Conservation (phyloP, 2,888 invertebrate species). For the Corythucha ciliata region DNA sequence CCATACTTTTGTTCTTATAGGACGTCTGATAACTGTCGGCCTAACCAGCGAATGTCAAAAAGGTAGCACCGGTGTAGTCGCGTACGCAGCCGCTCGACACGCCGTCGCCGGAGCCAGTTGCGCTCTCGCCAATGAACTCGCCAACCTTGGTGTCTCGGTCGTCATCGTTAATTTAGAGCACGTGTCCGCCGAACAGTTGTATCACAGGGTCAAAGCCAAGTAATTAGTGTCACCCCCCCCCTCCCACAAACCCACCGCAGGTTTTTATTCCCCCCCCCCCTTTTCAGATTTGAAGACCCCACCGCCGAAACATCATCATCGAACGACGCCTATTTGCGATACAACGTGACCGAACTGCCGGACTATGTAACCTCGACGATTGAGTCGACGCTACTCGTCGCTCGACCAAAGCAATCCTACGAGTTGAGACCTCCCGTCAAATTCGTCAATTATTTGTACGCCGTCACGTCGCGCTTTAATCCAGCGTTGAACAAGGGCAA, state of each 20-base stretch:
- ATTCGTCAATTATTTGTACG: conserved; percentile 19
- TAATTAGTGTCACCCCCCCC: too few relatives aligned
- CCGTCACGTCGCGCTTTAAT: conserved; percentile 20
- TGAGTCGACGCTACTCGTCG: conserved; percentile 49
- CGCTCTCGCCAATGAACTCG: conserved; percentile 59
- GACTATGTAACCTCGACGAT: conserved; percentile 51
- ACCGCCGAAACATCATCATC: conserved; percentile 17
- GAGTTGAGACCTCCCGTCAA: conserved; percentile 33
- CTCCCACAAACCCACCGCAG: too few relatives aligned
- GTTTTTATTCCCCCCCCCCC: too few relatives aligned
- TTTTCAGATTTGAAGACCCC: conserved; percentile 13
- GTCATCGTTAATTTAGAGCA: conserved; percentile 65
- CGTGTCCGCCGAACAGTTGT: conserved; percentile 54
- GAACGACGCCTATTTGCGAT: conserved; percentile 32
- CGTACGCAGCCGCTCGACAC: conserved; percentile 51
- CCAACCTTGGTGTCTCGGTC: conserved; percentile 61
- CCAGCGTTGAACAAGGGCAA: conserved; percentile 15
- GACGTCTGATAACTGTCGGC: conserved; percentile 62
- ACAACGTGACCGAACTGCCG: conserved; percentile 45
- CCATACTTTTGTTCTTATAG: conserved; percentile 39
- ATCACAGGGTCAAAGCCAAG: conserved; percentile 50
- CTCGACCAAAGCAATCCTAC: conserved; percentile 34
- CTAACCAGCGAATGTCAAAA: conserved; percentile 41
- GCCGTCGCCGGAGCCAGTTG: conserved; percentile 73
- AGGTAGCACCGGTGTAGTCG: conserved; percentile 37